Conservation (phyloP, 37 sponge, comb jelly and placozoan species). For the Ephydatia muelleri region DNA sequence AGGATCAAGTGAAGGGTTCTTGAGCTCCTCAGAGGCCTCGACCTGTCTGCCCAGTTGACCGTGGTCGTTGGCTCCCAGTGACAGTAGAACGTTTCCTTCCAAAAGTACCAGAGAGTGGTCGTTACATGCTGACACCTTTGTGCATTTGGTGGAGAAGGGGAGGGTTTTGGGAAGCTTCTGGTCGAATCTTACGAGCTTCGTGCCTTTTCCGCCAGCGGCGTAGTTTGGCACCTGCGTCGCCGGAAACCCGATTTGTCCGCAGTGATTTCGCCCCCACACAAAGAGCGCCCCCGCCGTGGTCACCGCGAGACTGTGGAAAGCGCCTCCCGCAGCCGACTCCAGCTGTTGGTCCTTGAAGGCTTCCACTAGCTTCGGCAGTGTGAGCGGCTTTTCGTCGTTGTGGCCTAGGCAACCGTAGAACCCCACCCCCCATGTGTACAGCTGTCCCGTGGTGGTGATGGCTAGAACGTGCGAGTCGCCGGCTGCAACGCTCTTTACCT, state of each 20-base stretch:
- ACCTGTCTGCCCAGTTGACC: constrained; percentile 65
- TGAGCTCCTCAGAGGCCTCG: constrained; percentile 6
- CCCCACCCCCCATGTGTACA: constrained; percentile 72
- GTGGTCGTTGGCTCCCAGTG: constrained; percentile 67
- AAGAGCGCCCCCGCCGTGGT: constrained; percentile 40
- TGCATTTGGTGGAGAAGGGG: background rate
- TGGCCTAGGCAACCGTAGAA: constrained; percentile 71
- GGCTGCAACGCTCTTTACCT: constrained; percentile 33
- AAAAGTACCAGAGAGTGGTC: constrained; percentile 58
- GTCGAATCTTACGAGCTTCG: constrained; percentile 43
- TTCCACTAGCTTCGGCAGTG: constrained; percentile 60
- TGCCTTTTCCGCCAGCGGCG: constrained; percentile 2
- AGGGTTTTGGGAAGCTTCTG: constrained; percentile 48
- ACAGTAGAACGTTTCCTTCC: constrained; percentile 34
- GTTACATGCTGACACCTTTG: constrained; percentile 37
- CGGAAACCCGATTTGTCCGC: constrained; percentile 62
- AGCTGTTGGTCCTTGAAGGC: constrained; percentile 19
- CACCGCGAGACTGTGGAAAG: constrained; percentile 67
- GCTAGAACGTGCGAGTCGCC: constrained; percentile 68
- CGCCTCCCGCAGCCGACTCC: constrained; percentile 47
- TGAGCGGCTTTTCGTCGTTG: constrained; percentile 45
- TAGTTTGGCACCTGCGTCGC: constrained; percentile 8
- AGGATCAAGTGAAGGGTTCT: constrained; percentile 10
- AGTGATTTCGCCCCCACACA: constrained; percentile 72
- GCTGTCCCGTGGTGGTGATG: constrained; percentile 33